Conservation (phyloP, 2,888 invertebrate genomes). For the Drosophila eohydei region DNA sequence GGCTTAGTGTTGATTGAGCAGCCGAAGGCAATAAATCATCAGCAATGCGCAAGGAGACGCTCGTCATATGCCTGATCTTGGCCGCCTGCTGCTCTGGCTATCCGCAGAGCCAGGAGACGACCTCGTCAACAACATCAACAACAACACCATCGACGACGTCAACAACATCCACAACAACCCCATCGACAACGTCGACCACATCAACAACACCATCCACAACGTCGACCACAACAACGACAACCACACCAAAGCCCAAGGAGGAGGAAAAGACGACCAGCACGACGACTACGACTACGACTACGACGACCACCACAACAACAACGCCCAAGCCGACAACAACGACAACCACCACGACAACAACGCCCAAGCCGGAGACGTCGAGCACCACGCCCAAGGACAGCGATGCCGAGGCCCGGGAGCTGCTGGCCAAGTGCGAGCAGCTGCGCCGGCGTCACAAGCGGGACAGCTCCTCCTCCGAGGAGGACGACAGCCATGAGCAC, state of each 20-base stretch:
- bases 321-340: constrained; percentile 1
- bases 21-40: constrained; percentile 34
- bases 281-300: neutral
- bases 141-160: neutral
- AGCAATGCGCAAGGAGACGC: constrained; percentile 41
- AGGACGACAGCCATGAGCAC: constrained; percentile 51
- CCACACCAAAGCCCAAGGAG: neutral
- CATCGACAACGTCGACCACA: neutral
- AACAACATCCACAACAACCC: neutral
- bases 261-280: neutral
- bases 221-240: constrained; percentile 1
- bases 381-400: constrained; percentile 21
- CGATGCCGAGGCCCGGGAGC: constrained; percentile 35
- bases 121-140: constrained; percentile 3
- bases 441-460: constrained; percentile 58
- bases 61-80: constrained; percentile 39
- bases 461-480: constrained; percentile 54
- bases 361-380: constrained; percentile 1
- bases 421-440: constrained; percentile 60
- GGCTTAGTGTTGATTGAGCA: constrained; percentile 45
- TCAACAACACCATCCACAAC: neutral
- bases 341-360: neutral
- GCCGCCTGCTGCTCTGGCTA: constrained; percentile 36
- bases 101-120: constrained; percentile 27
- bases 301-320: neutral